phyloP scores from a whole-genome alignment of 2,113 vertebrate genomes.

The Raja brachyura region DNA sequence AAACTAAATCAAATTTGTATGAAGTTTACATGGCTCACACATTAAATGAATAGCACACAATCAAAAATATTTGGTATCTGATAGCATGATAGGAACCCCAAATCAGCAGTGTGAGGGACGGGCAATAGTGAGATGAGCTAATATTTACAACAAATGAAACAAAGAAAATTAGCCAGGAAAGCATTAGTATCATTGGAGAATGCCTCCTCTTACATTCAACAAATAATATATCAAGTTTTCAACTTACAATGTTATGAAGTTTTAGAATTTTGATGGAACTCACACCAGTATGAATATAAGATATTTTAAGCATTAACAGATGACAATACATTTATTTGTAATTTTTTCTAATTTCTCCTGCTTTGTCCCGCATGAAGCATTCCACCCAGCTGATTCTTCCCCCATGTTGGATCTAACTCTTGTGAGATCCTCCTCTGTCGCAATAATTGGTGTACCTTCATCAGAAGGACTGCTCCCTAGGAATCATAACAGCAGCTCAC shows the following conservation, averaged over 20 bases:
- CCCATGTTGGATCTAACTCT: too few species aligned
- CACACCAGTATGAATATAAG: background rate
- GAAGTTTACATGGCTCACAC: background rate
- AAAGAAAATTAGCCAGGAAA: background rate
- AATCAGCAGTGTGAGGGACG: background rate
- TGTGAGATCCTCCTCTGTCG: too few species aligned
- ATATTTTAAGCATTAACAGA: background rate
- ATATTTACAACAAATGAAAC: background rate
- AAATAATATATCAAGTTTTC: background rate
- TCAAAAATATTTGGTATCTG: background rate
- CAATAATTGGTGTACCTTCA: too few species aligned
- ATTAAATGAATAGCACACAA: background rate
- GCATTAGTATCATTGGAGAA: background rate
- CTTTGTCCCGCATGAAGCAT: too few species aligned
- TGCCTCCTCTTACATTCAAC: background rate
- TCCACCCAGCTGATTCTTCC: too few species aligned
- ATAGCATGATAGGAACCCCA: background rate
- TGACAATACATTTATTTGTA: background rate
- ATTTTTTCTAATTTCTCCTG: background rate
- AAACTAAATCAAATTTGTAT: background rate
- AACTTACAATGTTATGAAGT: background rate
- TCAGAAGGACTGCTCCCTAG: too few species aligned
- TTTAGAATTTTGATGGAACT: background rate
- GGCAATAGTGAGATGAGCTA: background rate
- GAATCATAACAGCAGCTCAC: too few species aligned